phyloP scores from a whole-genome alignment of 1,140 invertebrate species.

The Phortica variegata region DNA sequence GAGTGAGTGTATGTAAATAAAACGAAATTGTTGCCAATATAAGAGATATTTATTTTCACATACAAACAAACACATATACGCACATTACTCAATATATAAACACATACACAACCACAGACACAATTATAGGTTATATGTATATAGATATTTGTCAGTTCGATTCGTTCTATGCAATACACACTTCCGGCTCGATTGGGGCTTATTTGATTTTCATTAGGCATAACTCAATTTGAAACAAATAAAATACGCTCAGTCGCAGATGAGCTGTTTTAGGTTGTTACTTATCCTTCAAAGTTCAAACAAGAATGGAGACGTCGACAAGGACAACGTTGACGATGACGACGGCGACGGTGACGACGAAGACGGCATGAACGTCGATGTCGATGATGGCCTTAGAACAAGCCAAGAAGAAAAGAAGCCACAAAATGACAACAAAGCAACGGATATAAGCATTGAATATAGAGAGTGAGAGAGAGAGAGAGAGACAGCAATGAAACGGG shows the following conservation, averaged over 20 bases:
- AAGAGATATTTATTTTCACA: no score
- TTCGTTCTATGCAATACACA: constrained; percentile 16
- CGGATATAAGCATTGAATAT: background rate
- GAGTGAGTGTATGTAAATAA: no score
- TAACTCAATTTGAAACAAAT: constrained; percentile 55
- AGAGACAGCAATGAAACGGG: no score
- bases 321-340: constrained; percentile 9
- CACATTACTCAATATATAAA: no score
- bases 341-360: constrained; percentile 35
- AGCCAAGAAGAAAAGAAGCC: constrained; percentile 2
- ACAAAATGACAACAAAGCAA: constrained; percentile 42
- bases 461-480: background rate
- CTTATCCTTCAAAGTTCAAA: constrained; percentile 45
- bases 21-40: no score
- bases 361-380: constrained; percentile 2
- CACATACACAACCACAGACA: background rate
- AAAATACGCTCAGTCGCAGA: constrained; percentile 51
- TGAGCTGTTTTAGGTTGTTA: constrained; percentile 36
- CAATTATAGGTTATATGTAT: background rate
- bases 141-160: background rate
- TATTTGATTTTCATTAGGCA: constrained; percentile 55
- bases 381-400: background rate
- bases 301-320: constrained; percentile 9
- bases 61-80: no score
- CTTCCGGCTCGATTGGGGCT: constrained; percentile 52